phyloP scores from a whole-genome alignment of 1,140 invertebrate genomes.

The Scaptodrosophila lebanonensis region DNA sequence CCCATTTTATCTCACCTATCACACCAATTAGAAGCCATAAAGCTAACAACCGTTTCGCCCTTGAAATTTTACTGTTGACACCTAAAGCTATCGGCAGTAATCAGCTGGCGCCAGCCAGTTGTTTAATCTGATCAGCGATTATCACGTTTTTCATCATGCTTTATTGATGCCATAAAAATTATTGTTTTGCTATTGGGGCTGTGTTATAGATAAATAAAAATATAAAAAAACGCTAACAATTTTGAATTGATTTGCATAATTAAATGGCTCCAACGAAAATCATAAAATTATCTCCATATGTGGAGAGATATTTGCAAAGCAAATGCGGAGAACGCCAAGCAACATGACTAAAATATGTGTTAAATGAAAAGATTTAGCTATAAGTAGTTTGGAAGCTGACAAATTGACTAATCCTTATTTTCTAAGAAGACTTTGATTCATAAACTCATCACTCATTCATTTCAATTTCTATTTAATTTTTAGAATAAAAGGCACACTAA shows the following conservation, averaged over 20 bases:
- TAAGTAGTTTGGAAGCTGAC: conserved; percentile 39
- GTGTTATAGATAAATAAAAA: conserved; percentile 36
- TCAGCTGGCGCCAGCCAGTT: conserved; percentile 65
- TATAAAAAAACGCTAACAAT: conserved; percentile 41
- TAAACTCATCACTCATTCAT: no score
- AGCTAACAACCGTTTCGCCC: conserved; percentile 68
- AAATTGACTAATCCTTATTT: no score
- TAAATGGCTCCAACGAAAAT: conserved; percentile 43
- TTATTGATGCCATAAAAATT: conserved; percentile 74
- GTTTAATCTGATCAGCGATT: conserved; percentile 73
- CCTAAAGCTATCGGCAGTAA: conserved; percentile 63
- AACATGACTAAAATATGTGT: conserved; percentile 48
- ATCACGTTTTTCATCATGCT: conserved; percentile 73
- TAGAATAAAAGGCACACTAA: no score
- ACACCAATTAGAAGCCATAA: conserved; percentile 62
- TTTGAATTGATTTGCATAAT: conserved; percentile 67
- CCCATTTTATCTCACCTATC: conserved; percentile 33
- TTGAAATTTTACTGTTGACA: conserved; percentile 66
- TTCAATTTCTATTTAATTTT: no score
- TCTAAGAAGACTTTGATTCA: no score
- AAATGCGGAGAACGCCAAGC: conserved; percentile 30
- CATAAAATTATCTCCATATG: conserved; percentile 61
- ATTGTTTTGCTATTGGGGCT: conserved; percentile 49
- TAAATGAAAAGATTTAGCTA: conserved; percentile 48
- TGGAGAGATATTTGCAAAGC: conserved; percentile 68